Evolutionary conservation across 2,113 vertebrate genomes (phyloP), one percentile per base, ranked within the genome.

Genomic region (Megaleporinus macrocephalus): DNA sequence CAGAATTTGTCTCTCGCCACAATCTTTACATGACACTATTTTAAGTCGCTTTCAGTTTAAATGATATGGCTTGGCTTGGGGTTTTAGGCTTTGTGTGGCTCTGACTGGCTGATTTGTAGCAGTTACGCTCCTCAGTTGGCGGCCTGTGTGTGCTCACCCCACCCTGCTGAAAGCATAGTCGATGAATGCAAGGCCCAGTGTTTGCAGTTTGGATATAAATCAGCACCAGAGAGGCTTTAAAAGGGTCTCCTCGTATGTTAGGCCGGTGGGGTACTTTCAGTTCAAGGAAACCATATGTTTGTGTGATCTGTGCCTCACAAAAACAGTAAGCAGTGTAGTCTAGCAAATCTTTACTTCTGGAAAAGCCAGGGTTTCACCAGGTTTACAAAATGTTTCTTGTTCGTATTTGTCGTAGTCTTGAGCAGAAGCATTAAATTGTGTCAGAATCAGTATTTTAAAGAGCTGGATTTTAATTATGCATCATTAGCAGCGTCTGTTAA

Each of bases 101-200:
- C 24, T 26, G 74, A 44, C 26, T 72, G 61, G 51, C 57, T 78
- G 33, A 85, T 81, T 79, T 84, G 65, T 57, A 83, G 73, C 57
- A 59, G 36, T 78, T 76, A 27, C 59, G 15, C 55, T 71, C 22
- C 70, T 44, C 53, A 80, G 51, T 70, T 51, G 36, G 80, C 68
- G 75, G 69, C 47, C 68, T 49, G 41, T 75, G 69, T 84, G 61
- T 29, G 22, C 71, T 49, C 57, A 73, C 61, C 53, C 71, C 82
- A 79, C 69, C 79, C 77, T 82, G 73, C 69, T 84, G 82, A 84
- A 84, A 82, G 53, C 76, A 76, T 55, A 63, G 27, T 3, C 72
- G 36, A 26, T 66, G 75, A 36, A 71, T 70, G 82, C 61, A 55
- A 81, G 73, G 76, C 24, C 20, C 41, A 15, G 61, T 80, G 59